Evolutionary conservation across 2,888 invertebrate genomes (phyloP).

Genomic region (Phytoseiulus persimilis): DNA sequence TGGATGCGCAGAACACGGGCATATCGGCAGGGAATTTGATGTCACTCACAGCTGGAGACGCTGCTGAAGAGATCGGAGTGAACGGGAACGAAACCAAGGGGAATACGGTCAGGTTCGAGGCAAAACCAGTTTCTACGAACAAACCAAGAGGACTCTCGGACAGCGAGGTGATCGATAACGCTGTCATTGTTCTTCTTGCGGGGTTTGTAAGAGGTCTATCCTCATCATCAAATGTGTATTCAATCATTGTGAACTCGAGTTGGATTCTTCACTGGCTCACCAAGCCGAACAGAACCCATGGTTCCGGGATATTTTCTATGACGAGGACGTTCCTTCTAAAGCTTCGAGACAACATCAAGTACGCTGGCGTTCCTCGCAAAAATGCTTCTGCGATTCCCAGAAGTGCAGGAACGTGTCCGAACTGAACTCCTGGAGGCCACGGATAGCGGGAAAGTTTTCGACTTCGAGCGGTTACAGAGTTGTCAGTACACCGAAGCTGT

Average conservation of each 20-base stretch:
- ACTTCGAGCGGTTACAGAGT: neutral
- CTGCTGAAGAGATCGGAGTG: neutral
- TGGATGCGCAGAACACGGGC: neutral
- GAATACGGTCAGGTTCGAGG: too few relatives aligned
- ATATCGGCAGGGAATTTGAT: neutral
- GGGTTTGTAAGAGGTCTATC: conserved; percentile 7
- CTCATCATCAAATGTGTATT: too few relatives aligned
- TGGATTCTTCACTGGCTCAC: too few relatives aligned
- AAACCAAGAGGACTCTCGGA: neutral
- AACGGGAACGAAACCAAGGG: neutral
- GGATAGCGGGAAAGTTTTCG: neutral
- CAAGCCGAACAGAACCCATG: neutral
- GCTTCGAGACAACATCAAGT: neutral
- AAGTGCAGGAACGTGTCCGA: neutral
- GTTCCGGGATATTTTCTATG: too few relatives aligned
- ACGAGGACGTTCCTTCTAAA: neutral
- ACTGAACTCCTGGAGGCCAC: neutral
- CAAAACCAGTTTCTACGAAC: neutral
- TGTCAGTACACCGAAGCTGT: neutral
- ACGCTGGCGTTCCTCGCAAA: neutral
- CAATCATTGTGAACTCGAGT: neutral
- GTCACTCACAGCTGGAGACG: neutral
- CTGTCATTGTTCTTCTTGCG: neutral
- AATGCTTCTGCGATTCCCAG: neutral
- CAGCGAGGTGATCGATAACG: neutral